Evolutionary conservation across 2,797 vertebrate species (phyloP).

Genomic region (Scolopax bukidnonensis): DNA sequence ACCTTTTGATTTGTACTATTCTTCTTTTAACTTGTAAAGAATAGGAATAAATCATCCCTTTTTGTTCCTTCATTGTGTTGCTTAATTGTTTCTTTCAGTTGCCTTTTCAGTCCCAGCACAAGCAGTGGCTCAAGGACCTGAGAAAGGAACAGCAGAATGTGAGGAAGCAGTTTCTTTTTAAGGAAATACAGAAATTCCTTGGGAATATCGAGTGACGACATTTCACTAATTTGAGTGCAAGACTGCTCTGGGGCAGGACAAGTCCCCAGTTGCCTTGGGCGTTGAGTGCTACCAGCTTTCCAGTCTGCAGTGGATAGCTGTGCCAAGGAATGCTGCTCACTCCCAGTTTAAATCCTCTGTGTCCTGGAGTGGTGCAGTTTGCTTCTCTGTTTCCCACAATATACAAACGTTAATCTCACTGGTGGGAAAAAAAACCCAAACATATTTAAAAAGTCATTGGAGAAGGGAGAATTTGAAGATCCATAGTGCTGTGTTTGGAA

Average conservation of each 20-base stretch:
- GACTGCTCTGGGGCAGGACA: not conserved
- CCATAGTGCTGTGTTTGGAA: not conserved
- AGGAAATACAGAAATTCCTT: not conserved
- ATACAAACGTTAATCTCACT: not conserved
- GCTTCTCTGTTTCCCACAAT: not conserved
- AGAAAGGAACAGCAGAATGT: not conserved
- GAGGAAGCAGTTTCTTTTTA: not conserved
- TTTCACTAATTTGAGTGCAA: not conserved
- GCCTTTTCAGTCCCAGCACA: not conserved
- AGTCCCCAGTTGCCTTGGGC: not conserved
- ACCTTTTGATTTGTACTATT: not conserved
- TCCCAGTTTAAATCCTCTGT: not conserved
- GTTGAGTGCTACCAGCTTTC: not conserved
- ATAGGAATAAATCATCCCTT: not conserved
- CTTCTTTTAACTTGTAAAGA: not conserved
- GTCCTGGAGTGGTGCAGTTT: not conserved
- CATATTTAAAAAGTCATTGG: not conserved
- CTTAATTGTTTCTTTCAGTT: not conserved
- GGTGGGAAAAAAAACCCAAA: not conserved
- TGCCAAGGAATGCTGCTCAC: not conserved
- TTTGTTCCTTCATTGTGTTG: not conserved
- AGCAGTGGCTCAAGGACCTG: not conserved
- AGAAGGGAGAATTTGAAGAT: not conserved
- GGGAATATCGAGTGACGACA: not conserved
- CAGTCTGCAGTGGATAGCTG: not conserved